phyloP scores from a whole-genome alignment of 2,888 invertebrate genomes.

The Petrophora chlorosata region DNA sequence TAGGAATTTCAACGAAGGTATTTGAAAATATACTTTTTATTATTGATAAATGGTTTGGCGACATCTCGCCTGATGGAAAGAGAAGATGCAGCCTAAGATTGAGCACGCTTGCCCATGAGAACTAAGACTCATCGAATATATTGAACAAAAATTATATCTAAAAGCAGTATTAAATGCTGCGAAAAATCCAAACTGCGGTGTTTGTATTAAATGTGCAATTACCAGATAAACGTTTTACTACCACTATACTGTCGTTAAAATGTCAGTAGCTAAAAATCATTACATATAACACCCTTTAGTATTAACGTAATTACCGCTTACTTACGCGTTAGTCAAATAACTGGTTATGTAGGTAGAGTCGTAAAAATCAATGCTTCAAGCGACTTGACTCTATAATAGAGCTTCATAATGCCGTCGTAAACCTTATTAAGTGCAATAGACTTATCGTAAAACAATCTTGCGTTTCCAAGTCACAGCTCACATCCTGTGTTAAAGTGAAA shows the following conservation, averaged over 20 bases:
- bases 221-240: not conserved
- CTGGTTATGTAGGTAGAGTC: slow-evolving; percentile 17
- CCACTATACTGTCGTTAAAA: slow-evolving; percentile 2
- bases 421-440: slow-evolving; percentile 47
- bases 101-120: too few relatives aligned
- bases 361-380: slow-evolving; percentile 38
- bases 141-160: too few relatives aligned
- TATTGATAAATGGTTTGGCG: too few relatives aligned
- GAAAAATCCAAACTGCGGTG: too few relatives aligned
- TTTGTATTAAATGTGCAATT: not conserved
- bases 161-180: too few relatives aligned
- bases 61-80: too few relatives aligned
- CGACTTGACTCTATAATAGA: slow-evolving; percentile 33
- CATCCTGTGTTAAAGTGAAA: slow-evolving; percentile 68
- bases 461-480: slow-evolving; percentile 51
- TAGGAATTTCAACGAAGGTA: slow-evolving; percentile 6
- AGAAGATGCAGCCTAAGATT: too few relatives aligned
- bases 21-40: too few relatives aligned
- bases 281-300: slow-evolving; percentile 4
- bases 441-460: slow-evolving; percentile 56
- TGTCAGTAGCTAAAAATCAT: not conserved
- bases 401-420: slow-evolving; percentile 43
- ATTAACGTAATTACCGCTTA: slow-evolving; percentile 8
- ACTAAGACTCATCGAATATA: too few relatives aligned
- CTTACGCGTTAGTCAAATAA: slow-evolving; percentile 19